These are phyloP conservation scores for Sogatella furcifera DNA, from an alignment of 1,140 invertebrate species.

Conservation along the genomic window DNA sequence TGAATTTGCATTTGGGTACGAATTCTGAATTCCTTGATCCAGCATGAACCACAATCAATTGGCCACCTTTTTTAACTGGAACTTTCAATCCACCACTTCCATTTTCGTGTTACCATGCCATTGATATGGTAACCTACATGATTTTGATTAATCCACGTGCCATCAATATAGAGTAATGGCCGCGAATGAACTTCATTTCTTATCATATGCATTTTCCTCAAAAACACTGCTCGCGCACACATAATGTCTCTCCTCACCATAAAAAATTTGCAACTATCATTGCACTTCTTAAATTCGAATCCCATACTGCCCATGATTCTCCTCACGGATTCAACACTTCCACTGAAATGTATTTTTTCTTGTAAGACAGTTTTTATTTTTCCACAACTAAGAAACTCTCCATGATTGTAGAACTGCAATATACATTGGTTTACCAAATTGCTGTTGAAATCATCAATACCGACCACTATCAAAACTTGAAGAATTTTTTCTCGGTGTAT, in stretches of 20 bases:
- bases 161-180: no score
- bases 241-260: not conserved
- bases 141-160: no score
- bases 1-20: no score
- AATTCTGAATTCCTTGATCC: no score
- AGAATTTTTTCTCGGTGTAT: not conserved
- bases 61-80: no score
- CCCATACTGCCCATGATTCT: not conserved
- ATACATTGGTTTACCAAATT: not conserved
- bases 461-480: not conserved
- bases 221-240: not conserved
- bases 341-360: not conserved
- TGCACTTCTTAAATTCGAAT: not conserved
- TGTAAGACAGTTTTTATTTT: conserved; percentile 1
- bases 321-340: not conserved
- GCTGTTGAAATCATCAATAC: not conserved
- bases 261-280: not conserved
- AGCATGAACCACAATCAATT: no score
- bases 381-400: not conserved
- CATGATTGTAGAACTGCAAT: conserved; percentile 1
- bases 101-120: no score
- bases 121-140: no score
- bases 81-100: no score
- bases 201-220: not conserved
- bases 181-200: not conserved